These are phyloP conservation scores for Drosophila eohydei DNA, from an alignment of 2,888 invertebrate genomes.

Conservation along the genomic window DNA sequence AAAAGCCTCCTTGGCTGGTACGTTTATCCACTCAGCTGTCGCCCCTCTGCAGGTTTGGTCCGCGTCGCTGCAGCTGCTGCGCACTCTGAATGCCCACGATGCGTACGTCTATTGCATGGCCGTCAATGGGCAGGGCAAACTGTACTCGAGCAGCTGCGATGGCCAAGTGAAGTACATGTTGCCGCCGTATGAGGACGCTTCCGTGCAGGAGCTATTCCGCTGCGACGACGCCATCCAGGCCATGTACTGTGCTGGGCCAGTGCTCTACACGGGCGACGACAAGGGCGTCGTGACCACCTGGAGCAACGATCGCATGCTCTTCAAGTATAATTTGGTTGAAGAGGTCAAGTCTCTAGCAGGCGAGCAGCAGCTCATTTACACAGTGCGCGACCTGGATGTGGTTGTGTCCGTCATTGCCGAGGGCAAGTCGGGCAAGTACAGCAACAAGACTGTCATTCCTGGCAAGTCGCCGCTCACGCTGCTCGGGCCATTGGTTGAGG, in stretches of 20 bases:
- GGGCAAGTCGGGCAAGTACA: conserved; percentile 83
- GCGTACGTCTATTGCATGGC: conserved; percentile 83
- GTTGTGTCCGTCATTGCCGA: conserved; percentile 80
- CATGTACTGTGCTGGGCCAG: conserved; percentile 79
- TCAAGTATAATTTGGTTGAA: conserved; percentile 84
- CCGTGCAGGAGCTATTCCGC: conserved; percentile 77
- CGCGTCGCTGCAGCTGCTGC: conserved; percentile 78
- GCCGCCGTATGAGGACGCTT: conserved; percentile 77
- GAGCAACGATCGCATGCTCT: conserved; percentile 83
- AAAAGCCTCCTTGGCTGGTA: not conserved
- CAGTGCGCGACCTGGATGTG: conserved; percentile 83
- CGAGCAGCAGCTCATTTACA: conserved; percentile 82
- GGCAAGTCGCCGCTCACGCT: conserved; percentile 83
- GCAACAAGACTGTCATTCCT: conserved; percentile 82
- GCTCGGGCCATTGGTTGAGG: conserved; percentile 78
- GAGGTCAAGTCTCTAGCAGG: conserved; percentile 84
- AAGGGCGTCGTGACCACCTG: conserved; percentile 84
- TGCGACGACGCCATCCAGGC: conserved; percentile 83
- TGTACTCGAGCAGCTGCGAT: conserved; percentile 84
- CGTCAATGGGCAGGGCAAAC: conserved; percentile 81
- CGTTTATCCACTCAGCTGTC: conserved; percentile 8
- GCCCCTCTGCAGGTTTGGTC: conserved; percentile 82
- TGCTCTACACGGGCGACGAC: conserved; percentile 84
- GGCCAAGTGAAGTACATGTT: conserved; percentile 82
- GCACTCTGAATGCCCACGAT: conserved; percentile 81